Percentiles rank a stretch among this genome's conserved stretches.
These are phyloP conservation scores for Drosophila dunni DNA, from an alignment of 1,140 invertebrate genomes.

Conservation along the genomic window DNA sequence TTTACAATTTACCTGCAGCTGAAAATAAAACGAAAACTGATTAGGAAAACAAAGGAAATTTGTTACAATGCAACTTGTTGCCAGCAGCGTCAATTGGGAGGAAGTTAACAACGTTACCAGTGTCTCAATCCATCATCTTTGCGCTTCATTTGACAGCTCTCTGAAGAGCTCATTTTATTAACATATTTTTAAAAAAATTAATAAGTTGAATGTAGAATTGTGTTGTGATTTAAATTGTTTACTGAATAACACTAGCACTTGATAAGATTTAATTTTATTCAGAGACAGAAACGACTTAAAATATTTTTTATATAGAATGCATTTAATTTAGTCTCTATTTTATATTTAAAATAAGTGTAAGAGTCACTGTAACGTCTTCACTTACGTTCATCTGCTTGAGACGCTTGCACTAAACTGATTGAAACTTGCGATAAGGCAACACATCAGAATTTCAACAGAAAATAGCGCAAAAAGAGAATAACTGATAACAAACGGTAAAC, in stretches of 20 bases:
- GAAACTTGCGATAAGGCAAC: no score
- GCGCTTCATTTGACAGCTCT: conserved; percentile 18
- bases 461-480: no score
- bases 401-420: no score
- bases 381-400: no score
- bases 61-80: conserved; percentile 32
- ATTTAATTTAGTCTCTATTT: neutral
- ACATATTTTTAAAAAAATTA: neutral
- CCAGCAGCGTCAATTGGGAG: conserved; percentile 25
- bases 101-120: conserved; percentile 28
- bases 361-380: no score
- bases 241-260: no score
- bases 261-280: no score
- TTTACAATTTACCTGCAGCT: conserved; percentile 34
- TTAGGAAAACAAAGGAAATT: conserved; percentile 31
- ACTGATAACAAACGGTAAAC: no score
- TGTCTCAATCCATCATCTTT: conserved; percentile 37
- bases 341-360: neutral
- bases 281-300: neutral
- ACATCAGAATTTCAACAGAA: no score
- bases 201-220: neutral
- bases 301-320: neutral
- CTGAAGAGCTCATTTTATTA: conserved; percentile 1
- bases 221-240: no score
- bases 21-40: neutral